phyloP scores from a whole-genome alignment of 1,140 invertebrate genomes.

The Argopecten irradians region DNA sequence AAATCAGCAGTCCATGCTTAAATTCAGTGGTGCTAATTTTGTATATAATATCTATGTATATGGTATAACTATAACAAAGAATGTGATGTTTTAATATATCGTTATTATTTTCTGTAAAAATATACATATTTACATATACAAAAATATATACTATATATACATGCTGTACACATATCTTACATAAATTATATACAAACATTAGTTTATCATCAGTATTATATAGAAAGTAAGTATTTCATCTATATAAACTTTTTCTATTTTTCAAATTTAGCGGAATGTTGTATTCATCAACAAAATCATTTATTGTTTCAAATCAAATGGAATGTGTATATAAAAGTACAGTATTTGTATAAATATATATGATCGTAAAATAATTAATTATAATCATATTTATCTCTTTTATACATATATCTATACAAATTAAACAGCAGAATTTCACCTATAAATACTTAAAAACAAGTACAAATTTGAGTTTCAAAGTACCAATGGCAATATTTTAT shows the following conservation, averaged over 20 bases:
- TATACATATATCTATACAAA: too few relatives aligned
- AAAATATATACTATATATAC: conserved; percentile 10
- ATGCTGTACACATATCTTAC: not conserved
- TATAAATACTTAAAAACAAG: too few relatives aligned
- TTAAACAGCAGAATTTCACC: too few relatives aligned
- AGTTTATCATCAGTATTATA: too few relatives aligned
- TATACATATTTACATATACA: conserved; percentile 11
- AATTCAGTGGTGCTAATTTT: not conserved
- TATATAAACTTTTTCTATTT: not conserved
- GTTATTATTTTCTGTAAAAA: not conserved
- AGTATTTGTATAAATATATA: not conserved
- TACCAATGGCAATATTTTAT: too few relatives aligned
- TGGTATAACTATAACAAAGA: not conserved
- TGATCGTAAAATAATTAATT: too few relatives aligned
- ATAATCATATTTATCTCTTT: too few relatives aligned
- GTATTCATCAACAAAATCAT: too few relatives aligned
- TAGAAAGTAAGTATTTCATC: too few relatives aligned
- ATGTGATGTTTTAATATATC: not conserved
- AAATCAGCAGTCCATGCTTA: not conserved
- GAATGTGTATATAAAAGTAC: not conserved
- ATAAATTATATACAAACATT: not conserved
- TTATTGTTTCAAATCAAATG: not conserved
- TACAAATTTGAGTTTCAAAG: too few relatives aligned
- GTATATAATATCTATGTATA: not conserved
- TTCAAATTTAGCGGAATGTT: not conserved